Evolutionary conservation across 2,888 invertebrate species (phyloP).

Genomic region (Drosophila kokeensis): DNA sequence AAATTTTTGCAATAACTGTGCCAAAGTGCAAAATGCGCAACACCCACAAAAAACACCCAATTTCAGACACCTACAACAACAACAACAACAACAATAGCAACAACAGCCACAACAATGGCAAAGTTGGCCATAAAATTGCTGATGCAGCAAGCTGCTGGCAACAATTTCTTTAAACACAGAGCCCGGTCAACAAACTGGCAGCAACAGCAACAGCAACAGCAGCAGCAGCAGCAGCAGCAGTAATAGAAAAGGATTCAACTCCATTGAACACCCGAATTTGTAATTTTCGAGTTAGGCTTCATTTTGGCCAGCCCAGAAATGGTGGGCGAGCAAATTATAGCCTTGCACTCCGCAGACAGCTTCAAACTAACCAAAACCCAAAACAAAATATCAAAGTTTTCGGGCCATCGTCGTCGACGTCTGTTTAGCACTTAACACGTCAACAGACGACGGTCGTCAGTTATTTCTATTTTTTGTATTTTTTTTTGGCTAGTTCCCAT

Average conservation of each 20-base stretch:
- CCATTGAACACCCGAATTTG: slow-evolving; percentile 78
- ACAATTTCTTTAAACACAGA: slow-evolving; percentile 77
- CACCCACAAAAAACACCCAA: slow-evolving; percentile 54
- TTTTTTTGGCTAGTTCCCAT: slow-evolving; percentile 42
- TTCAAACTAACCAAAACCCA: slow-evolving; percentile 14
- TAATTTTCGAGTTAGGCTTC: slow-evolving; percentile 77
- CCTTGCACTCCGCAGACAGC: slow-evolving; percentile 5
- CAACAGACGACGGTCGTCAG: slow-evolving; percentile 63
- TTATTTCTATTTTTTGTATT: background rate
- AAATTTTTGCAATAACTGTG: slow-evolving; percentile 64
- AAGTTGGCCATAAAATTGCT: slow-evolving; percentile 57
- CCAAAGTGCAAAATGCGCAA: slow-evolving; percentile 62
- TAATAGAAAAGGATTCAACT: slow-evolving; percentile 73
- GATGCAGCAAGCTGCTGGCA: slow-evolving; percentile 59
- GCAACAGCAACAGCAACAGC: slow-evolving; percentile 22
- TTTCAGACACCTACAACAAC: slow-evolving; percentile 40
- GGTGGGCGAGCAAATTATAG: slow-evolving; percentile 74
- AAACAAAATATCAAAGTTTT: slow-evolving; percentile 14
- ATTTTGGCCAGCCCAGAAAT: slow-evolving; percentile 55
- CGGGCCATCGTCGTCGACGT: slow-evolving; percentile 33
- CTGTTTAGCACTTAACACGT: slow-evolving; percentile 78
- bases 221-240: slow-evolving; percentile 32
- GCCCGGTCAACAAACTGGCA: slow-evolving; percentile 34
- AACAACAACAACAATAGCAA: slow-evolving; percentile 15
- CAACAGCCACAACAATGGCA: slow-evolving; percentile 9